Percentiles rank a stretch among this genome's conserved stretches.
phyloP scores from a whole-genome alignment of 2,797 vertebrate genomes.

The Carapus acus region DNA sequence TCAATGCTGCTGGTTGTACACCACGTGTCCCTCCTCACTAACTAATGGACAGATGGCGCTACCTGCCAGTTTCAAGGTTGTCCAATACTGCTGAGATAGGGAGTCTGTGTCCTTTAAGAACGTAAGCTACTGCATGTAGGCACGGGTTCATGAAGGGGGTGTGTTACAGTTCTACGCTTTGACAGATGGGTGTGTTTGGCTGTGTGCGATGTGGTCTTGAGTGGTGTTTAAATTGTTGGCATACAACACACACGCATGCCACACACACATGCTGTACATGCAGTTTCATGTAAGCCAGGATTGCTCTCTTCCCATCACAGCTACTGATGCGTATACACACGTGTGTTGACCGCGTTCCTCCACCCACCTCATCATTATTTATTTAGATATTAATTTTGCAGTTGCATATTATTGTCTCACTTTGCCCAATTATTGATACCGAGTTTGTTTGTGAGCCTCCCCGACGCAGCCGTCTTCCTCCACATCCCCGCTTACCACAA shows the following conservation, averaged over 20 bases:
- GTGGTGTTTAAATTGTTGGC: slow-evolving; percentile 74
- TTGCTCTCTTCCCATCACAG: neutral
- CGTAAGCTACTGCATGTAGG: slow-evolving; percentile 8
- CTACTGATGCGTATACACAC: neutral
- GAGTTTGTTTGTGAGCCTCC: slow-evolving; percentile 16
- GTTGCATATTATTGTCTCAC: slow-evolving; percentile 12
- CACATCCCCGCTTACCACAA: slow-evolving; percentile 27
- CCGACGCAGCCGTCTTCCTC: slow-evolving; percentile 26
- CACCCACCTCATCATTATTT: too few relatives aligned
- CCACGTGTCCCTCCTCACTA: slow-evolving; percentile 15
- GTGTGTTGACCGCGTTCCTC: neutral
- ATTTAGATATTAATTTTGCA: slow-evolving; percentile 1
- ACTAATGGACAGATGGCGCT: slow-evolving; percentile 48
- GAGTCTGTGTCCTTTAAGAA: neutral
- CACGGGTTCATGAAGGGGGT: slow-evolving; percentile 20
- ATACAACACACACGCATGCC: slow-evolving; percentile 37
- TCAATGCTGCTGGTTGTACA: slow-evolving; percentile 15
- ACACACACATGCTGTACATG: neutral
- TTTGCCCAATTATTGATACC: neutral
- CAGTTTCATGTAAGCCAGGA: too few relatives aligned
- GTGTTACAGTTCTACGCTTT: slow-evolving; percentile 4
- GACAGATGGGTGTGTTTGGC: slow-evolving; percentile 22
- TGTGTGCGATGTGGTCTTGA: slow-evolving; percentile 57
- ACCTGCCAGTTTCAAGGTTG: slow-evolving; percentile 48
- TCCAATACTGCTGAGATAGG: slow-evolving; percentile 16